Evolutionary conservation across 2,113 vertebrate species (phyloP), one percentile per base, ranked within the genome.

Genomic region (Tenrec ecaudatus): DNA sequence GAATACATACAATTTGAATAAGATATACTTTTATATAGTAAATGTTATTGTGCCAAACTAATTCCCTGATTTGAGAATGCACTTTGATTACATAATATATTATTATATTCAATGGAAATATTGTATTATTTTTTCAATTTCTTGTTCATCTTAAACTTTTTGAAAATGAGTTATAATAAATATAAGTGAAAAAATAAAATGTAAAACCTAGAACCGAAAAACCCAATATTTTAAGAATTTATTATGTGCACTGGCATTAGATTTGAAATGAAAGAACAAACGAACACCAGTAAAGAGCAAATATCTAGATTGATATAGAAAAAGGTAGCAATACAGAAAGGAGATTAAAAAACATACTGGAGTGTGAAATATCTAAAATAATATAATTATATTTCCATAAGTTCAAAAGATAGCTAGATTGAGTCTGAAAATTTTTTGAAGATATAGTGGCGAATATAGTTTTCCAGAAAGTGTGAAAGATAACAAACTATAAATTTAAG

Each of bases 191-290:
- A 66, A 71, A 71, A 31, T 60, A 17, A 92, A 84, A 85, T 88
- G 20, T 58, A 94, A 94, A 23, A 88, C 88, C 11, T 81, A 93
- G 19, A 82, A 84, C 53, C 91, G 22, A 92, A 93, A 69, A 69
- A 15, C 73, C 77, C 0, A 94, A 31, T 77, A 23, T 3, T 10
- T 94, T 33, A 81, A 91, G 47, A 86, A 66, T 16, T 86, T 11
- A 68, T 43, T 69, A 93, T 33, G 33, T 71, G 83, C 31, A 20
- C 79, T 92, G 82, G 85, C 40, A 85, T 88, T 92, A 68, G 69
- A 57, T 93, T 93, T 93, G 53, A 76, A 38, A 90, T 19, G 79
- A 17, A 15, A 88, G 36, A 89, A 92, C 33, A 86, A 43, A 89
- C 62, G 19, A 27, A 76, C 78, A 58, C 0, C 53, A 31, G 29